These are phyloP conservation scores for Netelia melanura DNA, from an alignment of 2,888 invertebrate species.

Conservation along the genomic window DNA sequence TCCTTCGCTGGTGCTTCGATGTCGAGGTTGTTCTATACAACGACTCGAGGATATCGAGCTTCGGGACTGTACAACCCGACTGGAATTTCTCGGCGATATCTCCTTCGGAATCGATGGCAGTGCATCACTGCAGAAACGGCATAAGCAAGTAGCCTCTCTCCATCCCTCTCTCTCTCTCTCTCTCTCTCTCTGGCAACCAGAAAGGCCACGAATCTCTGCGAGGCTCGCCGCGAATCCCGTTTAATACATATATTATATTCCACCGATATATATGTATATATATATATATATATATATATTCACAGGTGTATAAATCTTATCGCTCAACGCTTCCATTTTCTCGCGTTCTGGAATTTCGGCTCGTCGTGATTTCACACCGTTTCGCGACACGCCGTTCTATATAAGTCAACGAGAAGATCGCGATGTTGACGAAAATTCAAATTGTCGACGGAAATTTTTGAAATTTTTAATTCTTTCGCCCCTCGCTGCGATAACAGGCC, in stretches of 20 bases:
- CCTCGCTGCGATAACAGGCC: not conserved
- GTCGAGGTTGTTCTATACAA: conserved; percentile 32
- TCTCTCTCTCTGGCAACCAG: not conserved
- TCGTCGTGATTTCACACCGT: too few relatives aligned
- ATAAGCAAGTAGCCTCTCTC: conserved; percentile 49
- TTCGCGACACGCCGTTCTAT: not conserved
- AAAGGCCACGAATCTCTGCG: conserved; percentile 41
- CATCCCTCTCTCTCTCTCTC: not conserved
- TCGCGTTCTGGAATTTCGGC: conserved; percentile 14
- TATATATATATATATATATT: conserved; percentile 12
- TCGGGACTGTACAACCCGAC: conserved; percentile 49
- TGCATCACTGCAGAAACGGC: conserved; percentile 52
- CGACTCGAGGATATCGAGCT: conserved; percentile 51
- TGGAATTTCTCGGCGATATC: conserved; percentile 55
- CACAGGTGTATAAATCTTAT: conserved; percentile 16
- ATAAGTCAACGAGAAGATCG: not conserved
- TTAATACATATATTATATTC: conserved; percentile 45
- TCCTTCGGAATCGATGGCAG: conserved; percentile 50
- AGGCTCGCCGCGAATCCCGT: conserved; percentile 40
- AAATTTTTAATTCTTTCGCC: not conserved
- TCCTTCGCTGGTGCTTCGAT: conserved; percentile 15
- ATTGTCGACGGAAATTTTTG: conserved; percentile 1
- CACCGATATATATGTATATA: not conserved
- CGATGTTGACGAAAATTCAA: too few relatives aligned
- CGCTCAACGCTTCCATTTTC: conserved; percentile 22